Base-by-base conservation (phyloP, 1,140 invertebrate species). In the Magallana angulata region DNA sequence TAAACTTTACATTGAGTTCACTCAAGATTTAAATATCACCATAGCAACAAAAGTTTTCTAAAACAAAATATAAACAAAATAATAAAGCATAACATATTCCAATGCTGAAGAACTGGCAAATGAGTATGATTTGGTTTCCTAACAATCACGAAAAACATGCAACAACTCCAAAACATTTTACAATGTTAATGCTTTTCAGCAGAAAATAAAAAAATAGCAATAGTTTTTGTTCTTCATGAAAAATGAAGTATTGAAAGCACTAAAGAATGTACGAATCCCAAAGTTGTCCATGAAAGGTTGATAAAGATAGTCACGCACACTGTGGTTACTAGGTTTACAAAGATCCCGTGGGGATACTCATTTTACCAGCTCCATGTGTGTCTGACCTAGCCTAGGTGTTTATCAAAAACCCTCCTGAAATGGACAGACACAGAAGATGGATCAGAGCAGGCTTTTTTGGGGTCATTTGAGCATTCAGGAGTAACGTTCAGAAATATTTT, bases 331-430 rank as follows among this genome's bases (percentile, higher is more conserved):
- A 76, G 30, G 30, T 76, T 76, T 76, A 76, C 68, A 76, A 30
- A 76, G 68, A 76, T 76, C 68, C 68, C 68, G 2, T 30, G 24
- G 68, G 68, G 68, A 76, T 76, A 76, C 68, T 76, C 68, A 76
- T 36, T 71, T 76, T 76, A 76, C 68, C 64, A 76, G 68, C 68
- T 76, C 68, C 24, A 18, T 71, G 68, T 71, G 68, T 71, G 68
- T 71, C 68, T 76, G 18, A 76, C 68, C 36, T 76, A 76, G 68
- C 12, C 68, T 76, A 30, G 30, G 68, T 76, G 24, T 76, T 76
- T 76, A 76, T 76, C 18, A 76, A 76, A 76, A 76, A 76, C 68
- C 68, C 68, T 76, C 68, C 68, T 76, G 68, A 76, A 76, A 76
- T 12, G 9, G 68, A 76, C 68, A 76, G 68, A 76, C 68, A 76